These are phyloP conservation scores for Nomada flava DNA, from an alignment of 2,888 invertebrate species.

Conservation along the genomic window DNA sequence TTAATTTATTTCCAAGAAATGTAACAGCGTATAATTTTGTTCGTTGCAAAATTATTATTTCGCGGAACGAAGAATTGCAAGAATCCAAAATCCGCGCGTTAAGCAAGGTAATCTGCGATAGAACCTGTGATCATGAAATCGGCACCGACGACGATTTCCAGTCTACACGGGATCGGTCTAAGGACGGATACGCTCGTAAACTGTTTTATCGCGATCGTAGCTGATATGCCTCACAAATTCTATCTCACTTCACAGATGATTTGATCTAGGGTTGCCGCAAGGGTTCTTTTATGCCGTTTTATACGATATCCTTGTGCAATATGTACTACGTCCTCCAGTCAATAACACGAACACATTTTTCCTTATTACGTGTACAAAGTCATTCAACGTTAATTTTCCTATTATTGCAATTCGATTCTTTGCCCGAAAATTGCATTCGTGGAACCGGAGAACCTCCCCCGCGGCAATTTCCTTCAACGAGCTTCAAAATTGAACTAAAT, in stretches of 20 bases:
- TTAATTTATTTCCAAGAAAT: no score
- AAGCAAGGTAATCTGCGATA: conserved; percentile 10
- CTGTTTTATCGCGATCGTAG: conserved; percentile 69
- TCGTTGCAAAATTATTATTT: not conserved
- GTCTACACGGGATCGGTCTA: conserved; percentile 28
- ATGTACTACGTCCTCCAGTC: conserved; percentile 1
- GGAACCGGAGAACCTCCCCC: no score
- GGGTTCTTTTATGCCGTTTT: conserved; percentile 28
- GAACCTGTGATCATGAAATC: conserved; percentile 53
- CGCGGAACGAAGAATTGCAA: not conserved
- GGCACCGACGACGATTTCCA: conserved; percentile 56
- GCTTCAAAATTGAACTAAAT: no score
- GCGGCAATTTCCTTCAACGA: no score
- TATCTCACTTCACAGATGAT: conserved; percentile 53
- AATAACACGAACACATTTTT: not conserved
- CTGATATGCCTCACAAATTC: conserved; percentile 56
- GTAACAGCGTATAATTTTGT: no score
- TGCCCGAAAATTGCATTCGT: no score
- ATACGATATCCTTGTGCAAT: conserved; percentile 26
- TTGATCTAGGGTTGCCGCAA: conserved; percentile 37
- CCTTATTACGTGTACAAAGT: conserved; percentile 1
- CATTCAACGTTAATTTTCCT: not conserved
- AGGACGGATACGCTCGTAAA: conserved; percentile 66
- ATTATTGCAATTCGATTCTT: not conserved
- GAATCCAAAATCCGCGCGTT: not conserved